Evolutionary conservation across 2,888 invertebrate genomes (phyloP), one percentile per base, ranked within the genome.

Genomic region (Tubulanus polymorphus): DNA sequence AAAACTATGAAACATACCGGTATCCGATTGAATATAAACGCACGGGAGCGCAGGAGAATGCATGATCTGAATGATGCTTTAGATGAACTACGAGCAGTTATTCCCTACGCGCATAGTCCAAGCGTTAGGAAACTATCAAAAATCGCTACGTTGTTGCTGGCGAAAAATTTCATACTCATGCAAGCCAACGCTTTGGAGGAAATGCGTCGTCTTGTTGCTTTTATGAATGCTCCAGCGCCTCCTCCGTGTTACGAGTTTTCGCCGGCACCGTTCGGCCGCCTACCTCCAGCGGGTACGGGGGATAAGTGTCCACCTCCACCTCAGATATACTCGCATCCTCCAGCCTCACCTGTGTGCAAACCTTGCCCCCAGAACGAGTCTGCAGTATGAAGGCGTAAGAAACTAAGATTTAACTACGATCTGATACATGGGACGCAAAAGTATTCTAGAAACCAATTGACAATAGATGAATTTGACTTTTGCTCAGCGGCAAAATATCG

Each of bases 11-110:
- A 60, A 25, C 60, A 51, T 37, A 61, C 59, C 30, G 56, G 57
- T 15, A 71, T 73, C 12, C 62, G 76, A 2, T 61, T 76, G 48
- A 72, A 70, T 63, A 74, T 81, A 45, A 81, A 81, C 67, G 78
- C 80, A 5, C 66, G 81, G 29, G 81, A 81, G 65, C 63, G 81
- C 30, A 64, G 77, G 47, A 66, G 81, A 50, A 81, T 81, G 81
- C 81, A 81, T 63, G 81, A 81, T 63, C 61, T 81, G 55, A 81
- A 81, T 65, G 79, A 80, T 59, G 79, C 79, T 1, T 66, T 79
- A 51, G 79, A 79, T 58, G 76, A 74, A 52, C 67, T 79, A 26
- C 63, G 79, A 2, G 67, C 71, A 2, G 79, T 79, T 41, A 79
- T 79, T 26, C 78, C 78, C n/a, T 78, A 78, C 62, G 76, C 76